phyloP scores from a whole-genome alignment of 1,140 invertebrate species.

The Ectropis grisescens region DNA sequence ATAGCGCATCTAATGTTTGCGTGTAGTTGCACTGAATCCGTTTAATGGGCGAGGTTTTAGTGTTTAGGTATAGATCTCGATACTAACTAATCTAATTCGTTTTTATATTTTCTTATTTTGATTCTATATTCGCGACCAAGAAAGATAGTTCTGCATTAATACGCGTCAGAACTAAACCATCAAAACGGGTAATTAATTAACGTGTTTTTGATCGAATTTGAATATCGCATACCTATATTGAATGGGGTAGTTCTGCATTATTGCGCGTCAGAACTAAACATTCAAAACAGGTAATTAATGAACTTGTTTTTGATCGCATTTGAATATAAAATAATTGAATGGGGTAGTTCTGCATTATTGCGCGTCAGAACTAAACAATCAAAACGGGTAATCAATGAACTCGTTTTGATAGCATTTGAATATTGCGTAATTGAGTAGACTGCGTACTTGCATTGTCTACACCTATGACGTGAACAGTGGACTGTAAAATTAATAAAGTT shows the following conservation, averaged over 20 bases:
- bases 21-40: constrained; percentile 12
- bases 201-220: too few relatives aligned
- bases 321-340: constrained; percentile 1
- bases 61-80: too few relatives aligned
- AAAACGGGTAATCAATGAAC: too few relatives aligned
- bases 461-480: constrained; percentile 14
- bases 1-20: constrained; percentile 8
- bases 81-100: background rate
- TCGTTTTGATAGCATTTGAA: constrained; percentile 6
- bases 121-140: constrained; percentile 3
- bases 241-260: too few relatives aligned
- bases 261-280: too few relatives aligned
- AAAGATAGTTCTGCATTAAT: constrained; percentile 7
- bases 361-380: too few relatives aligned
- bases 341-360: too few relatives aligned
- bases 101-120: constrained; percentile 1
- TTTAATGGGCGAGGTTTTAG: too few relatives aligned
- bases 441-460: constrained; percentile 10
- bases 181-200: too few relatives aligned
- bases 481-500: constrained; percentile 14
- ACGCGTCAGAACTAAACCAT: constrained; percentile 10
- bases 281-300: too few relatives aligned
- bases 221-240: too few relatives aligned
- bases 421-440: constrained; percentile 8
- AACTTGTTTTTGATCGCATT: too few relatives aligned